Evolutionary conservation across 2,797 vertebrate genomes (phyloP).

Genomic region (Spinibarbus caldwelli): DNA sequence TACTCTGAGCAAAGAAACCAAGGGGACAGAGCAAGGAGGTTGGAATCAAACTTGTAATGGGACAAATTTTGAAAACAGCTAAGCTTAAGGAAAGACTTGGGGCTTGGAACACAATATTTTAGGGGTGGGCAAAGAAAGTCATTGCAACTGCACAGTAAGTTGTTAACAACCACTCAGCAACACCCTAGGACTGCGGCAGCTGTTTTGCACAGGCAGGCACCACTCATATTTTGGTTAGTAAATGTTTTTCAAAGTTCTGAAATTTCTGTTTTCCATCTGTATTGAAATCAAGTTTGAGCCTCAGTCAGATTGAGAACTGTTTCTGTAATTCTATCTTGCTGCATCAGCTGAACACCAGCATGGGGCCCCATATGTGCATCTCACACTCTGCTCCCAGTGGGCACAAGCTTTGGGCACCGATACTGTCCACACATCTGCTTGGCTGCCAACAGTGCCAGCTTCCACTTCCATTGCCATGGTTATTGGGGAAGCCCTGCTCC

Average conservation of each 20-base stretch:
- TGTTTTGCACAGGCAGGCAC: not conserved
- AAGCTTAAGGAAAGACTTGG: not conserved
- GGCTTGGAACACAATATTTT: not conserved
- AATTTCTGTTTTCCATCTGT: not conserved
- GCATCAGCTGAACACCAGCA: constrained; percentile 55
- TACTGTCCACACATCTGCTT: constrained; percentile 71
- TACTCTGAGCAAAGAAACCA: not conserved
- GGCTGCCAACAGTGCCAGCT: constrained; percentile 72
- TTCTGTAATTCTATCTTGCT: constrained; percentile 31
- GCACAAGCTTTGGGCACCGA: constrained; percentile 71
- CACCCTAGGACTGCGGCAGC: not conserved
- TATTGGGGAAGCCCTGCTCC: constrained; percentile 57
- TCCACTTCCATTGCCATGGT: constrained; percentile 63
- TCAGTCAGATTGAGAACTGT: constrained; percentile 10
- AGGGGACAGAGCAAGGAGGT: not conserved
- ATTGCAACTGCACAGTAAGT: not conserved
- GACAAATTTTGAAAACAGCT: not conserved
- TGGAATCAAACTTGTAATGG: not conserved
- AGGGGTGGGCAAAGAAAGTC: not conserved
- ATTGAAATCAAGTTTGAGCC: constrained; percentile 10
- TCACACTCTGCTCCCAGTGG: constrained; percentile 75
- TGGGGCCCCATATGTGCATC: constrained; percentile 79
- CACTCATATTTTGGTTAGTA: not conserved
- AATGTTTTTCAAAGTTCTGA: not conserved
- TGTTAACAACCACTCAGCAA: not conserved